Conservation (phyloP, 2,797 vertebrate genomes). For the Channa striata region DNA sequence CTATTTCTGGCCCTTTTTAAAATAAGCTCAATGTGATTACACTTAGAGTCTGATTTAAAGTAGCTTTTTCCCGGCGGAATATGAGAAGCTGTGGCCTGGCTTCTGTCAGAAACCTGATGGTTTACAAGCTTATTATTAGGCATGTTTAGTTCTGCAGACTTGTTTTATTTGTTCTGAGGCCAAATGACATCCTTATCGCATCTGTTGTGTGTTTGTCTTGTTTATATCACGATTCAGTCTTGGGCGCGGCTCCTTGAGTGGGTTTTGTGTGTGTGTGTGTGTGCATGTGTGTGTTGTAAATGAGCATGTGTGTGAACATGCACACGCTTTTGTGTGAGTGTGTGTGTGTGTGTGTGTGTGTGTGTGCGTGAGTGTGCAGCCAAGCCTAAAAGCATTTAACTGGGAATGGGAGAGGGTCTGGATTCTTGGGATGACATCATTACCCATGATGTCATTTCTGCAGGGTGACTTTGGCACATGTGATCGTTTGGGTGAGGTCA, state of each 20-base stretch:
- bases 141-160: conserved; percentile 70
- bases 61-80: conserved; percentile 50
- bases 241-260: conserved; percentile 72
- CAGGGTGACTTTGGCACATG: conserved; percentile 84
- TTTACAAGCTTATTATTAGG: conserved; percentile 73
- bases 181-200: conserved; percentile 81
- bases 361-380: conserved; percentile 52
- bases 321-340: neutral
- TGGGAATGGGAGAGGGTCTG: conserved; percentile 81
- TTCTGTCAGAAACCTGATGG: conserved; percentile 73
- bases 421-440: conserved; percentile 84
- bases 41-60: conserved; percentile 49
- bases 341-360: conserved; percentile 19
- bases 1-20: conserved; percentile 56
- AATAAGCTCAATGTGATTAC: conserved; percentile 47
- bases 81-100: conserved; percentile 61
- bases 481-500: conserved; percentile 78
- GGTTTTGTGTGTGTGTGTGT: conserved; percentile 59
- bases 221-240: conserved; percentile 78
- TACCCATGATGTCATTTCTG: conserved; percentile 84
- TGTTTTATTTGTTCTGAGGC: conserved; percentile 73
- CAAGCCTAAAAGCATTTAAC: conserved; percentile 82
- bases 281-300: conserved; percentile 1
- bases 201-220: conserved; percentile 80
- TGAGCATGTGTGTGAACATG: conserved; percentile 13